A percentile compares a stretch with the other conserved stretches of the same genome.
Evolutionary conservation across 1,140 invertebrate genomes (phyloP).

Genomic region (Plodia interpunctella): DNA sequence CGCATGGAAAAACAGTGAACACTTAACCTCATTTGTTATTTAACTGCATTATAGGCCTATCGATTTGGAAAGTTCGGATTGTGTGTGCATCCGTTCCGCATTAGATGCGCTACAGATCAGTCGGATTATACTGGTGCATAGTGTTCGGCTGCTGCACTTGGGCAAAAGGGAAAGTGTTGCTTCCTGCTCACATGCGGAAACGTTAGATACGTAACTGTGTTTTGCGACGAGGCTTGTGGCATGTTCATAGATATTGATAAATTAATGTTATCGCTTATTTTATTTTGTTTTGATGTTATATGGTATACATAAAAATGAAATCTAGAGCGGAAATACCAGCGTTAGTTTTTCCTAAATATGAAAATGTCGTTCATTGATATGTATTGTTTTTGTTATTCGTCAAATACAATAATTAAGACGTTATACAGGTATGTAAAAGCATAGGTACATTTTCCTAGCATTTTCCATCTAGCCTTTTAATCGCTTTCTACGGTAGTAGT

Average conservation of each 20-base stretch:
- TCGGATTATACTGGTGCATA: constrained; percentile 58
- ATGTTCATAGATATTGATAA: background rate
- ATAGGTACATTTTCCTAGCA: background rate
- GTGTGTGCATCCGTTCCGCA: constrained; percentile 13
- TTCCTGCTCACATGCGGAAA: constrained; percentile 72
- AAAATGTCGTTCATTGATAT: too few species aligned
- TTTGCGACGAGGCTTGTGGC: constrained; percentile 33
- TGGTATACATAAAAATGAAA: too few species aligned
- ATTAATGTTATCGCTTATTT: too few species aligned
- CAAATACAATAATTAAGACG: too few species aligned
- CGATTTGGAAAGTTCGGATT: constrained; percentile 25
- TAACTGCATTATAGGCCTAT: constrained; percentile 60
- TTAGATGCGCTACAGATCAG: constrained; percentile 30
- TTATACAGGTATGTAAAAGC: too few species aligned
- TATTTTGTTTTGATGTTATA: too few species aligned
- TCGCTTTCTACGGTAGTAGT: background rate
- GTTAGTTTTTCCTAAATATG: too few species aligned
- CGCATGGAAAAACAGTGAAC: constrained; percentile 49
- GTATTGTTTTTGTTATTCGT: too few species aligned
- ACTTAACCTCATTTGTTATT: constrained; percentile 70
- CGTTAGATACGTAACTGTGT: constrained; percentile 59
- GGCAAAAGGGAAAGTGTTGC: constrained; percentile 74
- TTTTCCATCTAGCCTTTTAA: background rate
- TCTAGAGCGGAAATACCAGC: too few species aligned
- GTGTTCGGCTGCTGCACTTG: constrained; percentile 65